A percentile compares a stretch with the other conserved stretches of the same genome.
Evolutionary conservation across 2,888 invertebrate species (phyloP).

Genomic region (Cephus nigrinus): DNA sequence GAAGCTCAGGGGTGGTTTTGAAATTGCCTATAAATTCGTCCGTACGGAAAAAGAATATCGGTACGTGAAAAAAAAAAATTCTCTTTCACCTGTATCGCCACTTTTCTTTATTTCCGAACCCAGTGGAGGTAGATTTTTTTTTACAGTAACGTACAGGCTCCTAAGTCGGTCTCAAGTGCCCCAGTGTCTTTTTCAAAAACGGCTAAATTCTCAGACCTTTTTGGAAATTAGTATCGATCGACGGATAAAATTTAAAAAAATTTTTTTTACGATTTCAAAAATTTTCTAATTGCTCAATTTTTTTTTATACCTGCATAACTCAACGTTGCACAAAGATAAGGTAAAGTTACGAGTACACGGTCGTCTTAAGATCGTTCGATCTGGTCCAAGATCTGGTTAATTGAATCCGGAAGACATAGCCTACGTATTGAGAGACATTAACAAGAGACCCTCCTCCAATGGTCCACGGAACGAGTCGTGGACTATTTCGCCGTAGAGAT

Average conservation of each 20-base stretch:
- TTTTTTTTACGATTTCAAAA: neutral
- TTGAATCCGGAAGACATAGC: neutral
- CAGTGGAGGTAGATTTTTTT: neutral
- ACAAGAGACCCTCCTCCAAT: neutral
- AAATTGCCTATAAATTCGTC: neutral
- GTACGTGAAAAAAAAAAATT: neutral
- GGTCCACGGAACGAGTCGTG: neutral
- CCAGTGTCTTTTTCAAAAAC: too few species aligned
- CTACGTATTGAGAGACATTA: neutral
- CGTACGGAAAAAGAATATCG: neutral
- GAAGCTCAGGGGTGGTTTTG: neutral
- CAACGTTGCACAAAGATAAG: neutral
- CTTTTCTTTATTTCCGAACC: neutral
- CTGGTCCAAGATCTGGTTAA: neutral
- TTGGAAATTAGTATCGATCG: too few species aligned
- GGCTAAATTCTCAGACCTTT: too few species aligned
- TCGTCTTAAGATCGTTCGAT: neutral
- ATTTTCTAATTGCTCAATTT: neutral
- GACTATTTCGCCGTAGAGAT: neutral
- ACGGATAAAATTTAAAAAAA: too few species aligned
- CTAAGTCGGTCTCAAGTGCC: too few species aligned
- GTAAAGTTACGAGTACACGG: neutral
- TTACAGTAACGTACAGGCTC: too few species aligned
- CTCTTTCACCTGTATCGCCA: neutral
- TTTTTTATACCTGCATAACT: neutral